Evolutionary conservation across 2,113 vertebrate genomes (phyloP).

Genomic region (Erythrocercus mccallii): DNA sequence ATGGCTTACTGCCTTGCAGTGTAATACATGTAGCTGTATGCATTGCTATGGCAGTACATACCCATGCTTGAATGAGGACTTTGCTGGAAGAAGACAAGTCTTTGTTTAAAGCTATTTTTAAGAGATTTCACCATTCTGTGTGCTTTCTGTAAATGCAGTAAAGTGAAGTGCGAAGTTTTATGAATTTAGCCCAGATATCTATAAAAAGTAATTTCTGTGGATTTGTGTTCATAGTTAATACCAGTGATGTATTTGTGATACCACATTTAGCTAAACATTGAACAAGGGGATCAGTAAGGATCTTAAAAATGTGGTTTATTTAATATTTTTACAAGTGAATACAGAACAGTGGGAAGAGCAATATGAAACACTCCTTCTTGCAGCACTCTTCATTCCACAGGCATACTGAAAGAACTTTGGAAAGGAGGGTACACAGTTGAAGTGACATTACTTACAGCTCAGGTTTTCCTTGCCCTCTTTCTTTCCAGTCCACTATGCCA

Average conservation of each 20-base stretch:
- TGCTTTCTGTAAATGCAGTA: background rate
- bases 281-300: background rate
- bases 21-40: background rate
- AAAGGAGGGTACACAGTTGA: background rate
- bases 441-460: background rate
- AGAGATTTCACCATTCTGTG: background rate
- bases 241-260: accelerated
- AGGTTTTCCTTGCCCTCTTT: background rate
- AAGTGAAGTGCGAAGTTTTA: background rate
- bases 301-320: background rate
- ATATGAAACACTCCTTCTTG: accelerated
- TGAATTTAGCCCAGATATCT: background rate
- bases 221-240: background rate
- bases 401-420: background rate
- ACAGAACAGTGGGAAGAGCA: accelerated
- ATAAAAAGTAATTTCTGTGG: background rate
- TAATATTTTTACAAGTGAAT: background rate
- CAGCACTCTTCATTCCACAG: accelerated
- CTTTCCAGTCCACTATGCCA: background rate
- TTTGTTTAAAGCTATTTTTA: background rate
- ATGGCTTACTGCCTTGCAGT: background rate
- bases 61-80: background rate
- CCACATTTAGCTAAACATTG: background rate
- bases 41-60: background rate
- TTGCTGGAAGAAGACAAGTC: background rate